Conservation (phyloP, 1,140 invertebrate genomes). For the Habropoda laboriosa region DNA sequence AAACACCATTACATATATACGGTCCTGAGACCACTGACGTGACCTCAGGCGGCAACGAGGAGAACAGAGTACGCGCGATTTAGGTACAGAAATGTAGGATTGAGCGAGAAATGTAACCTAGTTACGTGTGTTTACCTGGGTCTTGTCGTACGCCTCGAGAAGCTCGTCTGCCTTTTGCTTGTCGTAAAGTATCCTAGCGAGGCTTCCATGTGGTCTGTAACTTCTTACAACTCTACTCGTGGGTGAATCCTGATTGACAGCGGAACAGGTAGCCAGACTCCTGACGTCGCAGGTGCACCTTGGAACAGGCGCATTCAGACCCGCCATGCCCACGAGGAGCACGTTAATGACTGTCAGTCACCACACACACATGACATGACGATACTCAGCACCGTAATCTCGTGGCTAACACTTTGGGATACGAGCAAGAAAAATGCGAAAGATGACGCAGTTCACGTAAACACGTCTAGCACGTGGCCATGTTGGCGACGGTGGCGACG, state of each 20-base stretch:
- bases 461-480: conserved; percentile 78
- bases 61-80: conserved; percentile 36
- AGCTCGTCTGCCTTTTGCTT: conserved; percentile 86
- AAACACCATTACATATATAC: neutral
- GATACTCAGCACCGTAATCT: conserved; percentile 27
- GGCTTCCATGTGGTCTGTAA: conserved; percentile 84
- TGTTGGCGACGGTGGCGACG: conserved; percentile 72
- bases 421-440: conserved; percentile 19
- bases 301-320: conserved; percentile 35
- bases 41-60: conserved; percentile 46
- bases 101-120: conserved; percentile 44
- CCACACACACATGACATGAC: conserved; percentile 9
- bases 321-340: conserved; percentile 44
- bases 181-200: conserved; percentile 87
- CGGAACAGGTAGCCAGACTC: conserved; percentile 32
- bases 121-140: conserved; percentile 82
- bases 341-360: conserved; percentile 20
- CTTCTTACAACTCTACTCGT: conserved; percentile 57
- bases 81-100: neutral
- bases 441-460: conserved; percentile 61
- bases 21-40: conserved; percentile 34
- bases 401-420: conserved; percentile 9
- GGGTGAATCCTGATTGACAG: conserved; percentile 21
- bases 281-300: conserved; percentile 67
- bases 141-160: conserved; percentile 85